phyloP scores from a whole-genome alignment of 2,113 vertebrate genomes.

The Columba livia region DNA sequence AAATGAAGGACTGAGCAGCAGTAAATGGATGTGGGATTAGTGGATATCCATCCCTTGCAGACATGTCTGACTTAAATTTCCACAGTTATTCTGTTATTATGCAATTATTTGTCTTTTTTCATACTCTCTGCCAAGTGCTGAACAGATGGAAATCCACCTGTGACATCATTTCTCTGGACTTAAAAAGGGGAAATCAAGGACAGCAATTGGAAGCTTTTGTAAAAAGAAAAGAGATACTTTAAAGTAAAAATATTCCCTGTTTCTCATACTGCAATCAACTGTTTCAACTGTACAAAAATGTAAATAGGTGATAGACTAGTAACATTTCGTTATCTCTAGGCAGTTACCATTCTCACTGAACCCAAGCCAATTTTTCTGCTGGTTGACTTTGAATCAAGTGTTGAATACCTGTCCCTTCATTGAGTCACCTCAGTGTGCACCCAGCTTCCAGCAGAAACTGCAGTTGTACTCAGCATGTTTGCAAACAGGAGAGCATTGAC shows the following conservation, averaged over 20 bases:
- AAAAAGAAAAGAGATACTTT: not conserved
- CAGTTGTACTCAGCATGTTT: not conserved
- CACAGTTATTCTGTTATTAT: not conserved
- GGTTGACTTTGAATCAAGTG: rapidly evolving
- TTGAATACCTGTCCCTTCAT: not conserved
- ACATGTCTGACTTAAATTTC: not conserved
- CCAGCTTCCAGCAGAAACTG: not conserved
- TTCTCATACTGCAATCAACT: not conserved
- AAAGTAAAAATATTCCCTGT: not conserved
- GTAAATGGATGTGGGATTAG: not conserved
- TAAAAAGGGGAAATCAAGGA: not conserved
- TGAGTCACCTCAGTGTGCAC: not conserved
- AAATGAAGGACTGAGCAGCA: not conserved
- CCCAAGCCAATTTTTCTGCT: not conserved
- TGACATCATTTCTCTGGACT: not conserved
- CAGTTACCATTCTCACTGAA: not conserved
- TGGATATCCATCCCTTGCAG: not conserved
- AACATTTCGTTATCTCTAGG: not conserved
- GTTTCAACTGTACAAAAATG: not conserved
- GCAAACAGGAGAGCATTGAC: not conserved
- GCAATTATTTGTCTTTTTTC: not conserved
- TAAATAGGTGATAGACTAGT: not conserved
- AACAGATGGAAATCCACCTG: not conserved
- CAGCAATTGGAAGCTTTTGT: not conserved
- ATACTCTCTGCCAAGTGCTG: not conserved